Evolutionary conservation across 2,888 invertebrate species (phyloP), one percentile per base, ranked within the genome.

Genomic region (Pinctada fucata): DNA sequence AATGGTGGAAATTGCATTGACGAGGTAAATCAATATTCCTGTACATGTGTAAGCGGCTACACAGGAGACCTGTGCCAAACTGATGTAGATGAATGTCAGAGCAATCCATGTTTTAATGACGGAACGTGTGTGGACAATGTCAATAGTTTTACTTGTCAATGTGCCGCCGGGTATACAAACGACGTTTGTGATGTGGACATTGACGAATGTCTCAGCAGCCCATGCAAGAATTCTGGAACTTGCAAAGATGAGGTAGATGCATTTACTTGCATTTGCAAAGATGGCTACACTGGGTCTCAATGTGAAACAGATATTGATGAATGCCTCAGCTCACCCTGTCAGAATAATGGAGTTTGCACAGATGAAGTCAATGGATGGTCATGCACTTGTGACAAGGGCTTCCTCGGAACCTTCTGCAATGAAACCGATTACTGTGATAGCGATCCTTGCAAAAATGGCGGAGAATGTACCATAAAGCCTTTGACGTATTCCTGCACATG

Each of bases 401-500:
- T 86, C 79, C 85, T 85, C 8, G 92, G 91, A 3, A 69, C 75
- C n/a, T 79, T 80, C 72, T 92, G 92, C 83, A 85, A 89, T 58
- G 93, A 93, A 72, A 93, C 93, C 31, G 86, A 93, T 81, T 93
- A 93, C 82, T 94, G 93, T 81, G 79, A 82, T 58, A 88, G 86
- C 58, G 71, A 78, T 4, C 93, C 93, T 0, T 93, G 93, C 81
- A 80, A 88, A 75, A 85, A 91, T 85, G 92, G 91, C 1, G 89
- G 95, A 95, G 91, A 96, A 95, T 93, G 93, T 79, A 76, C 82
- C 0, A 92, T 93, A 84, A 82, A 87, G 73, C 83, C 93, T 0
- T 97, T 97, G 6, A 95, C 96, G 89, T 98, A 97, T 93, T 94
- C 94, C 84, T 98, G 98, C 93, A 94, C 94, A 76, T 98, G 98